Base-by-base conservation (phyloP, 2,113 vertebrate genomes). In the Tyrannus savana region DNA sequence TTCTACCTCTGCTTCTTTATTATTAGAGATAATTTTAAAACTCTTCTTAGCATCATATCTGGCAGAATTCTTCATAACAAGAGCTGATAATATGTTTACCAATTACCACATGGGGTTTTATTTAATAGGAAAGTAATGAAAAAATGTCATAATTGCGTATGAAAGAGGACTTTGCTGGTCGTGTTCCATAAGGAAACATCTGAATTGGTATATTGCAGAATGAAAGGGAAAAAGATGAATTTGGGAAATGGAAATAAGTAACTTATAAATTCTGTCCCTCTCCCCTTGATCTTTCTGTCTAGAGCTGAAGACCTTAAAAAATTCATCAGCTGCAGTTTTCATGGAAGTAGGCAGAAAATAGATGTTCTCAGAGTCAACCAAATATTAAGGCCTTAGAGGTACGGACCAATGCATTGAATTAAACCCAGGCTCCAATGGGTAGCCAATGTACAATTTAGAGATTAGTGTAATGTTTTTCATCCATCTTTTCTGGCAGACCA, bases 341-440 rank as follows among this genome's bases (percentile, higher is more conserved):
- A 37, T 63, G 59, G 42, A 75, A 74, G 67, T 39, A 95, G 50
- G 44, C 60, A 93, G 55, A 95, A 95, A 96, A 94, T 12, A 90
- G 75, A 86, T 64, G 18, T 80, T 71, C 72, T 84, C 30, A 63
- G 84, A 91, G 55, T 59, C 67, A 92, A 78, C 30, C 64, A 67
- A 59, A 77, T 74, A 81, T 86, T 86, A 44, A 84, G 55, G 75
- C 41, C 94, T 93, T 71, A 62, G 41, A 93, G 81, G 85, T 87
- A 95, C 91, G 75, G 55, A 77, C 66, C 69, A 74, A 27, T 46
- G 63, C 4, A 2, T 12, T 63, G 78, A 77, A 80, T 76, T 66
- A 85, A 95, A 93, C 55, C 18, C 30, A 49, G 71, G 39, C 75
- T 91, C 59, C 87, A 71, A 27, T 37, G 67, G 42, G 72, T 79